phyloP scores from a whole-genome alignment of 2,888 invertebrate species.

The Eupithecia subumbrata region DNA sequence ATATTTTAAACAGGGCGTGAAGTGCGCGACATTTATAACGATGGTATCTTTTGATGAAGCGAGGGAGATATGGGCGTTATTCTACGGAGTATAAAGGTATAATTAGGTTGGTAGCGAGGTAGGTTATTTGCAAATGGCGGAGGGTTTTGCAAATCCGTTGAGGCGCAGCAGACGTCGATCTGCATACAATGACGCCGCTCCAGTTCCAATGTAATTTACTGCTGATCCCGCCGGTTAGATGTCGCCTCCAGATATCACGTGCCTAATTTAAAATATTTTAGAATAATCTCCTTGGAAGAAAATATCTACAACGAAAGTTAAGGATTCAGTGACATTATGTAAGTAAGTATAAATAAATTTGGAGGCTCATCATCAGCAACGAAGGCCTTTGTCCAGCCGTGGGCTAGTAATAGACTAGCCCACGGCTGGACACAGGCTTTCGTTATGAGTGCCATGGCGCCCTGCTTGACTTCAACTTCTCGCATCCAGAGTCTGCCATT shows the following conservation, averaged over 20 bases:
- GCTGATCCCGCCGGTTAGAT: constrained; percentile 71
- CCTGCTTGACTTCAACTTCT: not conserved
- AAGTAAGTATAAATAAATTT: not conserved
- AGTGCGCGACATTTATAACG: constrained; percentile 43
- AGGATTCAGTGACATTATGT: not conserved
- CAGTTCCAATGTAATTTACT: constrained; percentile 78
- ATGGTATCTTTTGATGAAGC: constrained; percentile 34
- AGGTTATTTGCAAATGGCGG: constrained; percentile 69
- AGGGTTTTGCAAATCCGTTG: constrained; percentile 74
- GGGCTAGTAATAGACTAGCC: no score
- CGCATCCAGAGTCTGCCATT: not conserved
- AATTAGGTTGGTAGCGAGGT: constrained; percentile 55
- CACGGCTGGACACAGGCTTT: not conserved
- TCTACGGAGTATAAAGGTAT: constrained; percentile 40
- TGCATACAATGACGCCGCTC: constrained; percentile 81
- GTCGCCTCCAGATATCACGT: constrained; percentile 73
- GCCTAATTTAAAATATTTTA: constrained; percentile 71
- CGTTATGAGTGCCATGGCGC: no score
- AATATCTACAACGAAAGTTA: not conserved
- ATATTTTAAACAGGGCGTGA: constrained; percentile 42
- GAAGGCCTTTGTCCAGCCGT: no score
- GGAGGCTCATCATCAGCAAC: no score
- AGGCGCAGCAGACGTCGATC: constrained; percentile 66
- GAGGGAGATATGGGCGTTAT: constrained; percentile 28
- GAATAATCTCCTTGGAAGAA: constrained; percentile 17